Percentiles rank a stretch among this genome's conserved stretches.
These are phyloP conservation scores for Hypomecis punctinalis DNA, from an alignment of 2,888 invertebrate species.

Conservation along the genomic window DNA sequence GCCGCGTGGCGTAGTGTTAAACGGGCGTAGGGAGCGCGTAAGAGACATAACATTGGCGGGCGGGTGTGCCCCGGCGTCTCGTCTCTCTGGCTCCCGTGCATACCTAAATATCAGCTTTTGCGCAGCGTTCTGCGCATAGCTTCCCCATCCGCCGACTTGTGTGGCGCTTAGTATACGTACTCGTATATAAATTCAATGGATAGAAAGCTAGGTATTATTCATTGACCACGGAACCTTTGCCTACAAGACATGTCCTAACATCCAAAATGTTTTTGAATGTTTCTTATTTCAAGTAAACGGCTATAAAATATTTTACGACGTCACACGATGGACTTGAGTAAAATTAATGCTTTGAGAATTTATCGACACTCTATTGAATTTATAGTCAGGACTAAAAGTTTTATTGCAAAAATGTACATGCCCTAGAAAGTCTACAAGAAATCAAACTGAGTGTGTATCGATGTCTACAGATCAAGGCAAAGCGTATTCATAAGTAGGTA, in stretches of 20 bases:
- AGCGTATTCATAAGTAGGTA: neutral
- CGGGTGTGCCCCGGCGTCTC: too few species aligned
- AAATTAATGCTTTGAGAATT: slow-evolving; percentile 72
- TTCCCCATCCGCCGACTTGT: too few species aligned
- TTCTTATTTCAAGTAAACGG: slow-evolving; percentile 53
- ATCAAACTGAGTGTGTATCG: neutral
- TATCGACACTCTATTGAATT: slow-evolving; percentile 73
- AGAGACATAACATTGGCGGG: too few species aligned
- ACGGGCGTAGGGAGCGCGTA: too few species aligned
- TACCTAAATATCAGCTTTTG: too few species aligned
- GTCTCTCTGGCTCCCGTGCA: too few species aligned
- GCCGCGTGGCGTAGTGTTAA: too few species aligned
- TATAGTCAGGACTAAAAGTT: slow-evolving; percentile 72
- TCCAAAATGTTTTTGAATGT: slow-evolving; percentile 43
- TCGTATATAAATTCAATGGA: too few species aligned
- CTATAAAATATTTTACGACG: slow-evolving; percentile 68
- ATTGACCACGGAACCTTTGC: too few species aligned
- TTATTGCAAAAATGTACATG: slow-evolving; percentile 61
- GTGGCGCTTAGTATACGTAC: too few species aligned
- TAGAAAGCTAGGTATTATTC: too few species aligned
- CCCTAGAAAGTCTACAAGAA: slow-evolving; percentile 36
- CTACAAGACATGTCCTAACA: neutral
- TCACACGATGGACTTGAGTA: slow-evolving; percentile 63
- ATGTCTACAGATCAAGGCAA: neutral
- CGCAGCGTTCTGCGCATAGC: too few species aligned